Base-by-base conservation (phyloP, 2,113 vertebrate species). In the Cochlearius cochlearius region DNA sequence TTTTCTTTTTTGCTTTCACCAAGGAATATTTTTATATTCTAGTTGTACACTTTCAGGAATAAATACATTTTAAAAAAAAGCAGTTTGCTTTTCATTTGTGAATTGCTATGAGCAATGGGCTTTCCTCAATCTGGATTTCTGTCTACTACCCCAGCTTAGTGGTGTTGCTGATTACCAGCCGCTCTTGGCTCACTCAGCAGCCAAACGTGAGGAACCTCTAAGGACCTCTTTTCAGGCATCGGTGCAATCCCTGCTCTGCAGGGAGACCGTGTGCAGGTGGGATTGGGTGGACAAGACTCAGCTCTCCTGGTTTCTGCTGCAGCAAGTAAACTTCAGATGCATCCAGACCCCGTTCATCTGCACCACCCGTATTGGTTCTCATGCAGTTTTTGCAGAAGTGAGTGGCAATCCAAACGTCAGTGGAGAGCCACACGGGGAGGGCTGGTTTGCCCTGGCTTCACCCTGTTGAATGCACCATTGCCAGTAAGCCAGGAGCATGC, bases 1-100 rank as follows among this genome's bases (percentile, higher is more conserved):
- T 85, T 73, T 67, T 76, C 80, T 95, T 45, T 36, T 88, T 94
- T 79, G 66, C 58, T 90, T 95, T 94, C 81, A 74, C 38, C 15
- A 52, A 96, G 71, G 59, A 93, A 34, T 90, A 60, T 88, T 95
- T 94, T 86, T 66, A 36, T 90, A 32, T 88, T 92, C 74, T 71
- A 52, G 30, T 58, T 89, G 81, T 73, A 69, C 34, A 20, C 63
- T 87, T 94, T 63, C n/a, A 83, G 36, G 39, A 96, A 94, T 94
- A 97, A 97, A 96, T 80, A 69, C 45, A 83, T 45, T 63, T 36
- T 4, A 17, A 59, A 36, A 49, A 62, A 29, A 30, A 12, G 0
- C 3, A 0, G 20, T 76, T 88, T 90, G 29, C 45, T 87, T 93
- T 91, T 82, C 15, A 3, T 86, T 59, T 92, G 43, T 91, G 73